Base-by-base conservation (phyloP, 1,140 invertebrate genomes). In the Octopus sinensis region DNA sequence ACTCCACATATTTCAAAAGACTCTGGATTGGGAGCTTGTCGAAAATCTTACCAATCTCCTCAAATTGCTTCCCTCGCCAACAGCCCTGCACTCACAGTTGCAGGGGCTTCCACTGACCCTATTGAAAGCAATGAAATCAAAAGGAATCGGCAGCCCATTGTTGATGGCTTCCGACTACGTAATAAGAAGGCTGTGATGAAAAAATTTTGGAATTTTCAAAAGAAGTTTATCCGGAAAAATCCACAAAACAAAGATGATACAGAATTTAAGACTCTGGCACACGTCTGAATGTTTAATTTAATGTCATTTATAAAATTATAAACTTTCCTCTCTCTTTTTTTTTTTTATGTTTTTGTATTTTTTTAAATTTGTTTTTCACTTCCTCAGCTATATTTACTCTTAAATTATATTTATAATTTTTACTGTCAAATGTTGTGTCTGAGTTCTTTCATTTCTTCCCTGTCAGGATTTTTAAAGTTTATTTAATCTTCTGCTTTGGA, bases 151-250 rank as follows among this genome's bases (percentile, higher is more conserved):
- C 68, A 73, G 17, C 7, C 68, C 17, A 13, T 6, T n/a, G 30
- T n/a, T 13, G 68, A 73, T 73, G 68, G 68, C 17, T 73, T 73
- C 30, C 68, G 30, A n/a, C 30, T 73, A 73, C 68, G 68, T 73
- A 23, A 73, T 73, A 73, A 73, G 30, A 73, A 73, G 30, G 68
- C 68, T 73, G 68, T 73, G 68, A 73, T 73, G 30, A 73, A 73
- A 73, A 73, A 73, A 6, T 73, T 73, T 73, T 73, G 68, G 68
- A 73, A 73, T 73, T 73, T 73, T 13, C 68, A 73, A 13, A 73
- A 73, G 68, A 73, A 73, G 68, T 73, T 73, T 23, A 73, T 73
- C 13, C 68, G 68, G 17, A 73, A 73, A 73, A 23, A 73, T 13
- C 68, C 17, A 17, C 17, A 73, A 13, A 17, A 13, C 17, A 73